Evolutionary conservation across 2,113 vertebrate genomes (phyloP).

Genomic region (Peucedramus taeniatus): DNA sequence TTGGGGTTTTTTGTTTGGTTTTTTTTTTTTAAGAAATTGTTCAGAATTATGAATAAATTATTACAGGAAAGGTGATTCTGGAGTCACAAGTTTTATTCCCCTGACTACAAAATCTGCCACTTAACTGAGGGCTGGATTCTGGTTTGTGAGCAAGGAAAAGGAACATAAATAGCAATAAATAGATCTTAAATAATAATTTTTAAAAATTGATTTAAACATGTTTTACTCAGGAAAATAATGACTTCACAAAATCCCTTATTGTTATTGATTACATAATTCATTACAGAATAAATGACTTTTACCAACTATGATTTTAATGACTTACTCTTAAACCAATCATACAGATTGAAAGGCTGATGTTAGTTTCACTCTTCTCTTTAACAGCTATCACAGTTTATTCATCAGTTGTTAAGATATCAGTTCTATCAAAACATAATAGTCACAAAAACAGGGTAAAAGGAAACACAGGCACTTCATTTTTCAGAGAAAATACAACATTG

Average conservation of each 20-base stretch:
- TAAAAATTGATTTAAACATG: constrained; percentile 31
- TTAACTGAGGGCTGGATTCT: background rate
- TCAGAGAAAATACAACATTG: background rate
- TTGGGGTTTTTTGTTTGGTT: rapidly evolving
- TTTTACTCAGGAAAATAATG: background rate
- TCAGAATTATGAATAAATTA: background rate
- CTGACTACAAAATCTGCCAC: background rate
- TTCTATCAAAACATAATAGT: background rate
- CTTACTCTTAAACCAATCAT: background rate
- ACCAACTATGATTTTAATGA: background rate
- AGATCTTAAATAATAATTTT: background rate
- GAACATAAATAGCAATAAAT: background rate
- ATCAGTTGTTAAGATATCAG: background rate
- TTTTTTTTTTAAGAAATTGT: background rate
- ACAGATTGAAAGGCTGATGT: background rate
- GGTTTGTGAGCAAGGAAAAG: background rate
- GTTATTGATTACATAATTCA: constrained; percentile 19
- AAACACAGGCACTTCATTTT: background rate
- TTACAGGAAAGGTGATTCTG: constrained; percentile 25
- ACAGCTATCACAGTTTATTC: background rate
- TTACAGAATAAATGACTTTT: background rate
- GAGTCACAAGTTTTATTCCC: constrained; percentile 7
- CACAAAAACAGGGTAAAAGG: background rate
- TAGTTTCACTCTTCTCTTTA: background rate
- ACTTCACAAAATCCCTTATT: background rate